phyloP scores from a whole-genome alignment of 2,797 vertebrate genomes.

The Tapirus indicus region DNA sequence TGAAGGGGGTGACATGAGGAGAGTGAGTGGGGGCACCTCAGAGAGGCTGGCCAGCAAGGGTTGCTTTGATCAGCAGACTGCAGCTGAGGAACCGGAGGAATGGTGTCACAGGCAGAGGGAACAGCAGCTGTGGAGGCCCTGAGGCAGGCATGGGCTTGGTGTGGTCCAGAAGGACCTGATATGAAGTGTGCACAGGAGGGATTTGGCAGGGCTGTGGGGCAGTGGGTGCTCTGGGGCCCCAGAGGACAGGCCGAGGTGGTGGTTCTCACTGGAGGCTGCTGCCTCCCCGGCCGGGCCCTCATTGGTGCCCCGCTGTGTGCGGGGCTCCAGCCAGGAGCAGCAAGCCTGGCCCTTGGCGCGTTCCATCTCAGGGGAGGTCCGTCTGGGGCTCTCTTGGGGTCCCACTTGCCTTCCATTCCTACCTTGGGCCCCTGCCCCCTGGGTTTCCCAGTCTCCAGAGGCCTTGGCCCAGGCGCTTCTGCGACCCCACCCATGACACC shows the following conservation, averaged over 20 bases:
- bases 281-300: too few species aligned
- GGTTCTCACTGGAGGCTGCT: not conserved
- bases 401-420: too few species aligned
- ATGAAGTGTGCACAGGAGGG: not conserved
- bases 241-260: too few species aligned
- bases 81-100: not conserved
- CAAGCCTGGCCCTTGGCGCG: too few species aligned
- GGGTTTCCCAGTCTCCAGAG: too few species aligned
- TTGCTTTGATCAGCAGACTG: not conserved
- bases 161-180: not conserved
- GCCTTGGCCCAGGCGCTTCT: too few species aligned
- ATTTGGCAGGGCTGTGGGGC: too few species aligned
- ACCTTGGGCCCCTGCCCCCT: too few species aligned
- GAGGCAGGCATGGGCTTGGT: not conserved
- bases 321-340: too few species aligned
- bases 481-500: too few species aligned
- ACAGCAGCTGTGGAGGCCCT: not conserved
- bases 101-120: not conserved
- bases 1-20: not conserved
- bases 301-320: too few species aligned
- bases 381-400: not conserved
- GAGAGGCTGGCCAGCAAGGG: not conserved
- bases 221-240: too few species aligned
- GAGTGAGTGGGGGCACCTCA: fast-evolving
- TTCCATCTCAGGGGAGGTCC: not conserved